Base-by-base conservation (phyloP, 2,797 vertebrate species). In the Dendrocincla tyrannina region DNA sequence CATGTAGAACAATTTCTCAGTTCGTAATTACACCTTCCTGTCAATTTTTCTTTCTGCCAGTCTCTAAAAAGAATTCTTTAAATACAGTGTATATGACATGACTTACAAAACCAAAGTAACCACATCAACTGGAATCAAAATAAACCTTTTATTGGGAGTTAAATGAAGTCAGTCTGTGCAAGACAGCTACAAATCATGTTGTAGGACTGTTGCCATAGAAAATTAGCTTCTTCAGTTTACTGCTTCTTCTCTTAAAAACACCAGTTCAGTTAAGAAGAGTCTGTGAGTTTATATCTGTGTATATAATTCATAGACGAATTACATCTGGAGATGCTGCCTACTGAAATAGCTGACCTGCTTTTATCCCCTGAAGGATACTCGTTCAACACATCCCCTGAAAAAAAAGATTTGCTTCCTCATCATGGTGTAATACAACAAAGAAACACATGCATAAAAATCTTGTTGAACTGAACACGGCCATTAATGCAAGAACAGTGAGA, bases 341-440 rank as follows among this genome's bases (percentile, higher is more conserved):
- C 88, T 84, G 91, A 94, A 96, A 97, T 73, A 95, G 77, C 88
- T 94, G 94, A 96, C 91, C 94, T 93, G 91, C 52, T 94, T 93
- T 91, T 79, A 56, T 92, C 50, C 82, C 82, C 69, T 24, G 46
- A 82, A 91, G 47, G 47, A 63, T 88, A 76, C 64, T 88, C 5
- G 0, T 72, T 84, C 76, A 88, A n/a, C 12, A 7, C 62, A 78
- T 81, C 32, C 33, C 55, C 56, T 55, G 58, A 44, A 94, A 83
- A 83, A 83, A 89, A 25, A 17, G 32, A 68, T 92, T 91, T 91
- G 41, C 59, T 86, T 84, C 63, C 44, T 90, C 77, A 49, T 73
- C 32, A 6, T 67, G 18, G 25, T 52, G 59, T 76, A 84, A 86
- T 73, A 84, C 66, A 89, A 66, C 50, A 78, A 52, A 1, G 2